These are phyloP conservation scores for Indri indri DNA, from an alignment of 2,113 vertebrate genomes.

Conservation along the genomic window DNA sequence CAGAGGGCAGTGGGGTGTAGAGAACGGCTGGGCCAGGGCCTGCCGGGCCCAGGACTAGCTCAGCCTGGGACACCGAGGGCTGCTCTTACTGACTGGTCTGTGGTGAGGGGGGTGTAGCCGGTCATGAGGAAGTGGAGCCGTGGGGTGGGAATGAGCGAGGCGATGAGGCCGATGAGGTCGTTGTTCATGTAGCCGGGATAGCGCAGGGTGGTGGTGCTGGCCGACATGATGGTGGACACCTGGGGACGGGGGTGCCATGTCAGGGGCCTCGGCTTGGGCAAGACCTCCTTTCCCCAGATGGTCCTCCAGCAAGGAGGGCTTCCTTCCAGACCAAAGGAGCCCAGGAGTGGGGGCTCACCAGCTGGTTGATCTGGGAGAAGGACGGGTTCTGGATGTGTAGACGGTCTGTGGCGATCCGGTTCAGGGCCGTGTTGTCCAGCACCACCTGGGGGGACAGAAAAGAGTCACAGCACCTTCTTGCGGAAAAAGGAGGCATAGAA, in stretches of 20 bases:
- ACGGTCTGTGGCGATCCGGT: slow-evolving; percentile 96
- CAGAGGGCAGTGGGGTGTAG: not conserved
- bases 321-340: fast-evolving
- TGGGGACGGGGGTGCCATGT: fast-evolving
- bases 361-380: slow-evolving; percentile 98
- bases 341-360: slow-evolving; percentile 87
- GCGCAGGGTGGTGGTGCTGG: slow-evolving; percentile 97
- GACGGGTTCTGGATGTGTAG: slow-evolving; percentile 98
- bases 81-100: slow-evolving; percentile 94
- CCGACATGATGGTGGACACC: slow-evolving; percentile 97
- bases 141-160: slow-evolving; percentile 96
- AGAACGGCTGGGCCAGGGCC: not conserved
- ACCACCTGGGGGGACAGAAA: slow-evolving; percentile 88
- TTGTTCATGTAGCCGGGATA: slow-evolving; percentile 99
- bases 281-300: not conserved
- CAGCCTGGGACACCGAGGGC: not conserved
- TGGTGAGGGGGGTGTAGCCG: slow-evolving; percentile 90
- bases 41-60: not conserved
- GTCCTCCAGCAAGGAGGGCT: fast-evolving
- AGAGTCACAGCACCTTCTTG: not conserved
- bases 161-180: slow-evolving; percentile 96
- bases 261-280: not conserved
- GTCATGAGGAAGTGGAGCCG: slow-evolving; percentile 94
- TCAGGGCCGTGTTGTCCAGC: slow-evolving; percentile 96
- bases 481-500: not conserved